Conservation (phyloP, 1,140 invertebrate species). For the Adelges cooleyi region DNA sequence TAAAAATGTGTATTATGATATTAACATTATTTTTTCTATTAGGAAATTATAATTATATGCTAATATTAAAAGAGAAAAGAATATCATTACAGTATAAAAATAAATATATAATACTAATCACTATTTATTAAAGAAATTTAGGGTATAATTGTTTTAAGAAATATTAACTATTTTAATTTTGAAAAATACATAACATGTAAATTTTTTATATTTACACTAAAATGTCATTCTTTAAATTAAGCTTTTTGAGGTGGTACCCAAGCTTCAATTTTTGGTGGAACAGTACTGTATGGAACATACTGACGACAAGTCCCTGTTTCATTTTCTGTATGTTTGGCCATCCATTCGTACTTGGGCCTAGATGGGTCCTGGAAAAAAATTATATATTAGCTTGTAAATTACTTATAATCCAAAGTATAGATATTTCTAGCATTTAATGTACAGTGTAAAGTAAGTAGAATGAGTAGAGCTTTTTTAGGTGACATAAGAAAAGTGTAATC, state of each 20-base stretch:
- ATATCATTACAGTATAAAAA: too few relatives aligned
- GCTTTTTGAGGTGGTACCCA: conserved; percentile 55
- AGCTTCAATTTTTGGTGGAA: conserved; percentile 65
- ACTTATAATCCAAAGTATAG: background rate
- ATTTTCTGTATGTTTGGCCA: conserved; percentile 72
- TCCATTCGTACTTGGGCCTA: conserved; percentile 73
- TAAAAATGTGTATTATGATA: too few relatives aligned
- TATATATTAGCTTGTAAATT: background rate
- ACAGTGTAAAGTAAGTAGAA: background rate
- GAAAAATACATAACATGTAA: background rate
- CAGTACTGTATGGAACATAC: conserved; percentile 85
- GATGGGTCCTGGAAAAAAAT: conserved; percentile 44
- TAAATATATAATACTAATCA: too few relatives aligned
- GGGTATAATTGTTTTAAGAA: background rate
- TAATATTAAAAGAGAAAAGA: too few relatives aligned
- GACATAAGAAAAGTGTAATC: too few relatives aligned
- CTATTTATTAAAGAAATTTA: background rate
- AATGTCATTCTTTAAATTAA: background rate
- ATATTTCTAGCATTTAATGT: background rate
- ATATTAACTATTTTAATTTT: background rate
- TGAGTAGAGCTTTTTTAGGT: too few relatives aligned
- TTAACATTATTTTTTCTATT: too few relatives aligned
- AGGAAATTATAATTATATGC: too few relatives aligned
- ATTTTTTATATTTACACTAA: conserved; percentile 20
- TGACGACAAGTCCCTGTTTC: conserved; percentile 61